These are phyloP conservation scores for Drosophila repletoides DNA, from an alignment of 1,140 invertebrate genomes.

Conservation along the genomic window DNA sequence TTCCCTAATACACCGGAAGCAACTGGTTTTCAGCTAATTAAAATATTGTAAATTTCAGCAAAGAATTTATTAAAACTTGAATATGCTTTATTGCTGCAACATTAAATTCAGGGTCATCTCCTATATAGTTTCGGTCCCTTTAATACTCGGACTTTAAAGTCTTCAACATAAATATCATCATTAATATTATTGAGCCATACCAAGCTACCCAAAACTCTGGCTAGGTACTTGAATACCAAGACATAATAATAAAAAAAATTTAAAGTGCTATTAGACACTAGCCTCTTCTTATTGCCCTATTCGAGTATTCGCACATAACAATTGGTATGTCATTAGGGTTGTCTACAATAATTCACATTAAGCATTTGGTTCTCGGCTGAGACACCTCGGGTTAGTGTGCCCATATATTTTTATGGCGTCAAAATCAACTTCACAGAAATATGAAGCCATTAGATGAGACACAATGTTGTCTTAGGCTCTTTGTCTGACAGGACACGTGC, in stretches of 20 bases:
- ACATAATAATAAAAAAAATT: too few relatives aligned
- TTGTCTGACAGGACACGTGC: conserved; percentile 39
- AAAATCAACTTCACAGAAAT: conserved; percentile 36
- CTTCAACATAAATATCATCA: too few relatives aligned
- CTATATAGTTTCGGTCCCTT: too few relatives aligned
- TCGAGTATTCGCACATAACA: background rate
- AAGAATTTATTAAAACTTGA: too few relatives aligned
- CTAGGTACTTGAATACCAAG: too few relatives aligned
- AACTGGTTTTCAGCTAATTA: conserved; percentile 14
- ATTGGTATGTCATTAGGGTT: conserved; percentile 27
- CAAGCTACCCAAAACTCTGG: too few relatives aligned
- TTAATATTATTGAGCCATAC: too few relatives aligned
- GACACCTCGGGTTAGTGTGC: conserved; percentile 20
- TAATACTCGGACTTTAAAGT: too few relatives aligned
- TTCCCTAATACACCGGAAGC: background rate
- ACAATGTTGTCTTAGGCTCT: conserved; percentile 36
- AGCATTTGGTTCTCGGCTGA: background rate
- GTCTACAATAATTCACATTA: background rate
- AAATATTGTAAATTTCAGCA: background rate
- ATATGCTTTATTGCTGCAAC: too few relatives aligned
- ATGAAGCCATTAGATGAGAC: conserved; percentile 49
- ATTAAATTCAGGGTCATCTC: too few relatives aligned
- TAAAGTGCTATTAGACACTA: background rate
- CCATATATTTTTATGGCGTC: conserved; percentile 33
- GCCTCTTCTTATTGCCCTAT: conserved; percentile 5